Evolutionary conservation across 2,113 vertebrate genomes (phyloP).

Genomic region (Gymnogyps californianus): DNA sequence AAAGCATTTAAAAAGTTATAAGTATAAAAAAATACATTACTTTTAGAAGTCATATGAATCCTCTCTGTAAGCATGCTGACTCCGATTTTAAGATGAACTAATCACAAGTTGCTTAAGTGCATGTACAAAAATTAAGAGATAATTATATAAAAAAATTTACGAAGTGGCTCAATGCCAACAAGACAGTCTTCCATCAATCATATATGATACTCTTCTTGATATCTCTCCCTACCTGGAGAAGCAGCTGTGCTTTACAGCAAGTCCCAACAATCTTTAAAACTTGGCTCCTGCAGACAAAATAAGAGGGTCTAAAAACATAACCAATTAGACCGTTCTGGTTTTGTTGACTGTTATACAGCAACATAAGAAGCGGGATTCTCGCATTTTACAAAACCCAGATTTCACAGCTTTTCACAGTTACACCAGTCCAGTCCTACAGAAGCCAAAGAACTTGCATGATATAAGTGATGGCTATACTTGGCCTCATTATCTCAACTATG

Average conservation of each 20-base stretch:
- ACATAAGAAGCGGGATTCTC: background rate
- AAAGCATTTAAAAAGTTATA: background rate
- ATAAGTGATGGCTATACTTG: background rate
- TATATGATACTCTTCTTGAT: background rate
- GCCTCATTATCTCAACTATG: background rate
- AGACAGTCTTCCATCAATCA: slow-evolving; percentile 30
- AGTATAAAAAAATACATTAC: background rate
- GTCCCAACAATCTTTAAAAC: slow-evolving; percentile 16
- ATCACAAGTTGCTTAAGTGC: background rate
- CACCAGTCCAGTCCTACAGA: background rate
- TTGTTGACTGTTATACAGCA: background rate
- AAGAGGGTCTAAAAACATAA: background rate
- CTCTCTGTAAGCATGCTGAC: background rate
- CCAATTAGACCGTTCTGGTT: background rate
- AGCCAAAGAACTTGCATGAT: background rate
- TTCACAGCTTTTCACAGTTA: background rate
- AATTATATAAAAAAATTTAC: slow-evolving; percentile 11
- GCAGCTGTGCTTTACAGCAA: slow-evolving; percentile 44
- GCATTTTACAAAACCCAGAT: background rate
- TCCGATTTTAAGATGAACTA: background rate
- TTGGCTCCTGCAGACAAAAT: background rate
- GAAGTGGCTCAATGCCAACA: slow-evolving; percentile 14
- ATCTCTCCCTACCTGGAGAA: background rate
- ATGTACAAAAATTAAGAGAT: slow-evolving; percentile 26
- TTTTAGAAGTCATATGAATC: background rate